Base-by-base conservation (phyloP, 2,888 invertebrate species). In the Agrochola lychnidis region DNA sequence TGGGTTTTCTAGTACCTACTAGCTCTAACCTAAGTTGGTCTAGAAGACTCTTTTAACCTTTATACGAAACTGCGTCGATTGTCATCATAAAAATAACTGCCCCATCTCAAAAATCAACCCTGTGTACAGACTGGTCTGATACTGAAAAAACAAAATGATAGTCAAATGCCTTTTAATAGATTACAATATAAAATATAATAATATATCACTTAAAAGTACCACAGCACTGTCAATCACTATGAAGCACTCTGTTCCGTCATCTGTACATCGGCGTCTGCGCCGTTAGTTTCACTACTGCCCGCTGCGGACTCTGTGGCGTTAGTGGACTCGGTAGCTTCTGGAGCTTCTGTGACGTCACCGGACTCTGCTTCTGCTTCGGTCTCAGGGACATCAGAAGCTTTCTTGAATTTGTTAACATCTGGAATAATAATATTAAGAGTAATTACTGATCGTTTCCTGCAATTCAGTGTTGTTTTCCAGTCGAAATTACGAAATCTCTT, bases 381-480 rank as follows among this genome's bases (percentile, higher is more conserved):
- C 1, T 85, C 87, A 0, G 90, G 83, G 0, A 90, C 92, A 6
- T 94, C 94, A 7, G 97, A 95, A 4, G 95, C 97, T 91, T 98
- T 98, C 91, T 98, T 97, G 90, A 98, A 98, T 93, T 98, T 98
- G 89, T 98, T 98, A 57, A 97, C 96, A 89, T 98, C 98, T 98
- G 92, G 30, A 66, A 79, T 12, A 30, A 25, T 2, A 0, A 73
- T 36, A 59, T 30, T 30, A 22, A 22, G 16, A 16, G 30, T 30
- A 59, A 19, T 59, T 19, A 19, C 30, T 16, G 7, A 30, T 30
- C 0, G 30, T 59, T 25, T 57, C 5, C 1, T 2, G 14, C 14
- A 14, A 14, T 40, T 63, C n/a, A 4, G 4, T n/a, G 7, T 40
- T 63, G 62, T 63, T 40, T 14, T 22, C 3, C 36, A 22, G 14